Evolutionary conservation across 2,888 invertebrate genomes (phyloP).

Genomic region (Emmelina monodactyla): DNA sequence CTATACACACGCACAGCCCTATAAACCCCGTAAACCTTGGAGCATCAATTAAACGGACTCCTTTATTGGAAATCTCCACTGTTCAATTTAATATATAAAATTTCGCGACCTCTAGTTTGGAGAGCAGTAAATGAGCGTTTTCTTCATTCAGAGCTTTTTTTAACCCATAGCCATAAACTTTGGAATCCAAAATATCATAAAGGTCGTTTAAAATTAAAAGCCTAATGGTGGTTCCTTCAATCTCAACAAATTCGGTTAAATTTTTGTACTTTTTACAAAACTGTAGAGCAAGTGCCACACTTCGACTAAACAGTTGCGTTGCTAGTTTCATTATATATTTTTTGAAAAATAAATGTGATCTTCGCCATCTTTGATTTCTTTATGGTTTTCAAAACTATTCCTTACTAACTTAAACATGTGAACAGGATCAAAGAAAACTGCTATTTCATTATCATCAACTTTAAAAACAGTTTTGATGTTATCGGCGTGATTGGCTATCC

Average conservation of each 20-base stretch:
- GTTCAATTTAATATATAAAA: background rate
- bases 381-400: constrained; percentile 11
- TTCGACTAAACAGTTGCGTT: constrained; percentile 12
- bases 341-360: constrained; percentile 10
- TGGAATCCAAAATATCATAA: constrained; percentile 10
- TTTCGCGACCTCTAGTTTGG: background rate
- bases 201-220: constrained; percentile 5
- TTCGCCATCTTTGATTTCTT: constrained; percentile 4
- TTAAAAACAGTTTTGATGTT: background rate
- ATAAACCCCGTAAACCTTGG: constrained; percentile 6
- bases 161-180: constrained; percentile 4
- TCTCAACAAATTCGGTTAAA: constrained; percentile 3
- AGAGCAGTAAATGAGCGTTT: background rate
- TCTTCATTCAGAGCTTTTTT: constrained; percentile 3
- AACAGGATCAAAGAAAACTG: constrained; percentile 10
- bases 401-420: constrained; percentile 15
- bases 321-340: constrained; percentile 14
- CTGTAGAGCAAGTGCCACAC: constrained; percentile 5
- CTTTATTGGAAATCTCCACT: background rate
- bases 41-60: constrained; percentile 5
- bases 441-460: background rate
- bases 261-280: background rate
- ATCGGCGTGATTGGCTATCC: background rate
- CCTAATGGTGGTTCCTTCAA: constrained; percentile 3
- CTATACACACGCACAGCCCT: constrained; percentile 6